Evolutionary conservation across 2,888 invertebrate genomes (phyloP).

Genomic region (Drosophila barbarae): DNA sequence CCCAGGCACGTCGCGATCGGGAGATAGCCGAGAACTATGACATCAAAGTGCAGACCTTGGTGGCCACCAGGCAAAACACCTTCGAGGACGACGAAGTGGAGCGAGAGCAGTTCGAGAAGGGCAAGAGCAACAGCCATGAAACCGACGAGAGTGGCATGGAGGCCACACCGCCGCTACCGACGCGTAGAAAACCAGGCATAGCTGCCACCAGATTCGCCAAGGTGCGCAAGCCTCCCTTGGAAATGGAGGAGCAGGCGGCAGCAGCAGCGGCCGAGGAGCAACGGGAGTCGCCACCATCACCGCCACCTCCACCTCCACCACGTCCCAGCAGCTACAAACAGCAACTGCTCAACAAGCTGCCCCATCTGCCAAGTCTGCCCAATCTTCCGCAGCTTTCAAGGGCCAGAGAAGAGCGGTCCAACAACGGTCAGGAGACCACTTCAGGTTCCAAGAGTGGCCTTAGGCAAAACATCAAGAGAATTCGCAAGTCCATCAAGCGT

Average conservation of each 20-base stretch:
- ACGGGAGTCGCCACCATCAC: background rate
- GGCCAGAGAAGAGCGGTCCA: slow-evolving; percentile 7
- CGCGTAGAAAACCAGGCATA: slow-evolving; percentile 56
- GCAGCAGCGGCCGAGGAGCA: background rate
- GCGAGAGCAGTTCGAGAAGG: slow-evolving; percentile 6
- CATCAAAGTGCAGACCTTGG: slow-evolving; percentile 64
- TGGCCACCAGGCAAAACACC: slow-evolving; percentile 61
- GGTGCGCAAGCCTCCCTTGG: slow-evolving; percentile 61
- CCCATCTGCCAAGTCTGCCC: slow-evolving; percentile 43
- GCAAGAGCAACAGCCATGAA: slow-evolving; percentile 6
- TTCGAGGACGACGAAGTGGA: slow-evolving; percentile 33
- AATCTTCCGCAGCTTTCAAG: slow-evolving; percentile 27
- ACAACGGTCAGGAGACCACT: background rate
- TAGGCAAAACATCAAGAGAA: slow-evolving; percentile 70
- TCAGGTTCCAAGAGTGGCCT: slow-evolving; percentile 29
- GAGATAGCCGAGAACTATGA: slow-evolving; percentile 71
- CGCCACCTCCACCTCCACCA: background rate
- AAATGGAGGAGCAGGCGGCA: slow-evolving; percentile 34
- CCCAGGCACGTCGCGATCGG: slow-evolving; percentile 62
- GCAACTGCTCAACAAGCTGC: slow-evolving; percentile 44
- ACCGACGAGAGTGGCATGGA: slow-evolving; percentile 74
- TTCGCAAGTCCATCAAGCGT: slow-evolving; percentile 71
- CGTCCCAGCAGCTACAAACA: slow-evolving; percentile 37
- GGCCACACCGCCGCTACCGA: slow-evolving; percentile 34
- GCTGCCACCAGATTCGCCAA: slow-evolving; percentile 66